phyloP scores from a whole-genome alignment of 2,888 invertebrate genomes.

The Atrina japonica region DNA sequence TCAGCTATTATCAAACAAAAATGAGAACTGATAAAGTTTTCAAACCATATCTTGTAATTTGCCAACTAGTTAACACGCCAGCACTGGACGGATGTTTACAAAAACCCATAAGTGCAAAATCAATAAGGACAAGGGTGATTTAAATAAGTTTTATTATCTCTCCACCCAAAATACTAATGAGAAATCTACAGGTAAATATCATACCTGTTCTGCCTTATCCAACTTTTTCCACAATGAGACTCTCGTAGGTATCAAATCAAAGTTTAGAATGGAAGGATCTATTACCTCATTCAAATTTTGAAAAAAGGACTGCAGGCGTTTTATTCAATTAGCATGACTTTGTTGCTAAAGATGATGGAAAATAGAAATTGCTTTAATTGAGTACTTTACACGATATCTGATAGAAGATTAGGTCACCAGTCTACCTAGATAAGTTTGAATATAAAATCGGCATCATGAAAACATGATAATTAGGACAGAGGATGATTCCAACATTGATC shows the following conservation, averaged over 20 bases:
- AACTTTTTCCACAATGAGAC: too few relatives aligned
- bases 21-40: constrained; percentile 35
- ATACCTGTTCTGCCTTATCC: constrained; percentile 12
- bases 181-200: constrained; percentile 30
- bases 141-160: constrained; percentile 50
- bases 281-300: constrained; percentile 29
- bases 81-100: constrained; percentile 47
- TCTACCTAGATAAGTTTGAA: constrained; percentile 11
- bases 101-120: constrained; percentile 46
- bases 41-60: constrained; percentile 35
- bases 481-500: too few relatives aligned
- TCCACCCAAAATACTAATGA: constrained; percentile 45
- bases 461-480: too few relatives aligned
- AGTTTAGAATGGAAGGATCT: constrained; percentile 19
- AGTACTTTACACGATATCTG: constrained; percentile 23
- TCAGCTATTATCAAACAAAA: constrained; percentile 33
- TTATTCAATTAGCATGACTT: constrained; percentile 32
- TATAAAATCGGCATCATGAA: constrained; percentile 22
- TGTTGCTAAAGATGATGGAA: constrained; percentile 29
- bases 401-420: constrained; percentile 9
- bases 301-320: constrained; percentile 31
- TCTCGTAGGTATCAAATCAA: not conserved
- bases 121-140: constrained; percentile 43
- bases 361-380: constrained; percentile 32
- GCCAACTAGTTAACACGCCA: constrained; percentile 31